These are phyloP conservation scores for Andrena camellia DNA, from an alignment of 2,888 invertebrate species.

Conservation along the genomic window DNA sequence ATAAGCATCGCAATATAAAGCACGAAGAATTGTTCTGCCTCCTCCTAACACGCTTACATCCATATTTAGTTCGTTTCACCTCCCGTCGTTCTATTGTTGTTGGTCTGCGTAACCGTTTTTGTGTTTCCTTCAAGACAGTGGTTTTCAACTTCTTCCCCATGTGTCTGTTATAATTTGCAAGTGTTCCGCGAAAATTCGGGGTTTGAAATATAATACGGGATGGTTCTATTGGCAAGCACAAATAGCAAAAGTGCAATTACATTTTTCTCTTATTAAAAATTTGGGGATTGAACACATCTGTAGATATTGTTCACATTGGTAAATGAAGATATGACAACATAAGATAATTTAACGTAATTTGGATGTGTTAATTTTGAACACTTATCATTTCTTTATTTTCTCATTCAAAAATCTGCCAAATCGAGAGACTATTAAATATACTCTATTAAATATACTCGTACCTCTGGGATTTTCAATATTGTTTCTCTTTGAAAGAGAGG, in stretches of 20 bases:
- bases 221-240: background rate
- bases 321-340: background rate
- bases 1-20: slow-evolving; percentile 38
- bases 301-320: background rate
- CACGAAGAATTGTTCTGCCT: slow-evolving; percentile 28
- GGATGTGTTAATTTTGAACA: background rate
- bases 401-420: background rate
- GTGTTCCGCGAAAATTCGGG: background rate
- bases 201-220: background rate
- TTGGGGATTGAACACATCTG: background rate
- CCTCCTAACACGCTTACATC: background rate
- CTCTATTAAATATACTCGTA: background rate
- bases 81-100: background rate
- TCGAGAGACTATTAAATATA: too few relatives aligned
- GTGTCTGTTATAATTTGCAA: background rate
- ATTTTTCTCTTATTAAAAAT: background rate
- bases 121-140: background rate
- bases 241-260: background rate
- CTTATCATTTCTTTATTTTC: background rate
- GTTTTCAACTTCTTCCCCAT: background rate
- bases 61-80: slow-evolving; percentile 10
- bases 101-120: slow-evolving; percentile 1
- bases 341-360: background rate
- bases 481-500: background rate
- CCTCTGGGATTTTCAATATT: background rate